A percentile compares a stretch with the other conserved stretches of the same genome.
These are phyloP conservation scores for Hepsetus odoe DNA, from an alignment of 2,113 vertebrate genomes.

Conservation along the genomic window DNA sequence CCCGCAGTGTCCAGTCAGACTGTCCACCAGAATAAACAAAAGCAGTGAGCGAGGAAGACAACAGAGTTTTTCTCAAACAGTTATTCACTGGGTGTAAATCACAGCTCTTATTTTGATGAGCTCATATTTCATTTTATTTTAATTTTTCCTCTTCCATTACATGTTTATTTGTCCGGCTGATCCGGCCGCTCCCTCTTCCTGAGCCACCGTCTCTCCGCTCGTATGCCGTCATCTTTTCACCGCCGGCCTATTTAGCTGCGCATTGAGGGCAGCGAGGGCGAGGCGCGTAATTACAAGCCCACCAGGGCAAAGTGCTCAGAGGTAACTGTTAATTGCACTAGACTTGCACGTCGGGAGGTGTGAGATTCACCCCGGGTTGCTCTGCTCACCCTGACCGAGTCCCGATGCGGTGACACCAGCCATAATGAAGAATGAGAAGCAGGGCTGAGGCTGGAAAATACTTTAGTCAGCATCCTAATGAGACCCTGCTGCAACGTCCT, in stretches of 20 bases:
- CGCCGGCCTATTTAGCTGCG: neutral
- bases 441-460: neutral
- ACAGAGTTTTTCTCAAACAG: no score
- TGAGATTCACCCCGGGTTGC: neutral
- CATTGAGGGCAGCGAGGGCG: constrained; percentile 20
- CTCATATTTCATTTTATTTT: no score
- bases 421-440: neutral
- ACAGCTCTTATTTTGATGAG: no score
- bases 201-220: neutral
- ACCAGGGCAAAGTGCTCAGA: constrained; percentile 25
- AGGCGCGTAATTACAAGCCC: constrained; percentile 46
- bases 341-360: constrained; percentile 6
- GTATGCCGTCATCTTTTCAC: neutral
- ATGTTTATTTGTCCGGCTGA: no score
- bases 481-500: neutral
- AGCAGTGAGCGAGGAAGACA: no score
- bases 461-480: neutral
- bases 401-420: neutral
- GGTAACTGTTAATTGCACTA: constrained; percentile 48
- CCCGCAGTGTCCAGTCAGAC: no score
- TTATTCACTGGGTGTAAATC: no score
- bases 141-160: no score
- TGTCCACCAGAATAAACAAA: no score
- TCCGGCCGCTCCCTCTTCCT: neutral
- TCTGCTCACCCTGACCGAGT: neutral